Conservation (phyloP, 2,888 invertebrate genomes). For the Actias luna region DNA sequence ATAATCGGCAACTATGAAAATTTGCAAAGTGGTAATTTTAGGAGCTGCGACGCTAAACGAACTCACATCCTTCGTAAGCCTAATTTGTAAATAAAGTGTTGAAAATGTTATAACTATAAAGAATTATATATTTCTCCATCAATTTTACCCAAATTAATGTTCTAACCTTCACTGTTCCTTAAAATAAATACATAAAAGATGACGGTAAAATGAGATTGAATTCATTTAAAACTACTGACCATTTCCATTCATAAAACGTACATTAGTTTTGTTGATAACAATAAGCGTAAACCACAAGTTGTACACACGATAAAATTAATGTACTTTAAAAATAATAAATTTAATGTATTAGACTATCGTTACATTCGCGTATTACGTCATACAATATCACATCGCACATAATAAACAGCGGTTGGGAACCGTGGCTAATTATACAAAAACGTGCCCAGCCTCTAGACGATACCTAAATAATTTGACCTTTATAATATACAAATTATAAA, state of each 20-base stretch:
- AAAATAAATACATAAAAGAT: not conserved
- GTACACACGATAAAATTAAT: not conserved
- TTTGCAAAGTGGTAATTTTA: too few relatives aligned
- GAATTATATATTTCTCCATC: not conserved
- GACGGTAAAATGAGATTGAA: not conserved
- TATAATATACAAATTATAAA: not conserved
- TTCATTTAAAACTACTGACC: not conserved
- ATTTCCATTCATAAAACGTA: not conserved
- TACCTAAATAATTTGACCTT: not conserved
- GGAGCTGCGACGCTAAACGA: not conserved
- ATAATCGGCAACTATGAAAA: too few relatives aligned
- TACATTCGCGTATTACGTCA: not conserved
- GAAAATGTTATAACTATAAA: not conserved
- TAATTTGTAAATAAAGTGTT: not conserved
- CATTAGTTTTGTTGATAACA: not conserved
- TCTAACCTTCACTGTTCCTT: not conserved
- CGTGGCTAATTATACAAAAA: constrained; percentile 8
- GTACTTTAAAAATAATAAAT: not conserved
- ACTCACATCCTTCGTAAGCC: not conserved
- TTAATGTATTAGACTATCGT: not conserved
- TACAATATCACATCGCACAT: not conserved
- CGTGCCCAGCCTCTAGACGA: constrained; percentile 4
- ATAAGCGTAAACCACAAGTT: not conserved
- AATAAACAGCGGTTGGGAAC: constrained; percentile 6
- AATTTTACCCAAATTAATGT: too few relatives aligned